Evolutionary conservation across 2,888 invertebrate genomes (phyloP).

Genomic region (Disparrhopalites patrizii): DNA sequence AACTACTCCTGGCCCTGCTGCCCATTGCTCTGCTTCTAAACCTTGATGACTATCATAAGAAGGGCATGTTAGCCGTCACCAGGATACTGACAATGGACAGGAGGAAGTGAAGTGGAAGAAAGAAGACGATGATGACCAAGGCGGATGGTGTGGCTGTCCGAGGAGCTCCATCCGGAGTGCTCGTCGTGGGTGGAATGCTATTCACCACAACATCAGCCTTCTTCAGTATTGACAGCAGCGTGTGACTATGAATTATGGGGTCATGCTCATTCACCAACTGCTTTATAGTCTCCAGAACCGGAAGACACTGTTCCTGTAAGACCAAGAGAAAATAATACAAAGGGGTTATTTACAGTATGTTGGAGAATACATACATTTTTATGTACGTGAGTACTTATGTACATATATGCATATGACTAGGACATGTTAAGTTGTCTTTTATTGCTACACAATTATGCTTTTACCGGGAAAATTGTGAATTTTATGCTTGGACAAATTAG

Average conservation of each 20-base stretch:
- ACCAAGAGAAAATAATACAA: constrained; percentile 6
- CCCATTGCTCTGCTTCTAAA: constrained; percentile 5
- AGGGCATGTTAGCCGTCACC: constrained; percentile 24
- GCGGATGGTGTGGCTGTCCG: constrained; percentile 16
- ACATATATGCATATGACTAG: no score
- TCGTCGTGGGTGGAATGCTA: constrained; percentile 66
- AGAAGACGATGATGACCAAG: constrained; percentile 22
- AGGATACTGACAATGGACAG: constrained; percentile 29
- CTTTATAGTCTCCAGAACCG: constrained; percentile 73
- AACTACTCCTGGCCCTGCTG: no score
- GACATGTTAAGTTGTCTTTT: no score
- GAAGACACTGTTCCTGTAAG: constrained; percentile 77
- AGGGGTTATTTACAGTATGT: no score
- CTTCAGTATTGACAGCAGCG: constrained; percentile 83
- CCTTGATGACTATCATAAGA: constrained; percentile 26
- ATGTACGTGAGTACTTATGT: no score
- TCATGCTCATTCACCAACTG: constrained; percentile 79
- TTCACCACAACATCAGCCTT: constrained; percentile 82
- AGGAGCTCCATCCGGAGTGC: constrained; percentile 50
- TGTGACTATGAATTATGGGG: constrained; percentile 79
- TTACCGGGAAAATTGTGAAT: no score
- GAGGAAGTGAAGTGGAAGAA: constrained; percentile 31
- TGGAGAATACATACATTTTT: no score
- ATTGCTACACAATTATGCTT: no score
- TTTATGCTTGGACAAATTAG: no score